phyloP scores from a whole-genome alignment of 2,113 vertebrate species.

The Barbus barbus region DNA sequence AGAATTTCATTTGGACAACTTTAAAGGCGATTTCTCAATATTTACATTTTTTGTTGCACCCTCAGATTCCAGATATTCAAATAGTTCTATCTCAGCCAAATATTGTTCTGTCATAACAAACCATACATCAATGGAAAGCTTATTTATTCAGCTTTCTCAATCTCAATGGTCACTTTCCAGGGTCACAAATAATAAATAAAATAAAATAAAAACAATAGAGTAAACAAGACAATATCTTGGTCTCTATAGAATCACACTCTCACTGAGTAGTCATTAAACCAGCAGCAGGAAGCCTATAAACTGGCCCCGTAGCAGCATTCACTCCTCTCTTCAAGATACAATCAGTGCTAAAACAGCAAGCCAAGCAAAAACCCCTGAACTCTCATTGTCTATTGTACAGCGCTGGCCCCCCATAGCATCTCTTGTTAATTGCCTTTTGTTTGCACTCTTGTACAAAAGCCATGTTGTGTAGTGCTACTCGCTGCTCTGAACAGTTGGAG shows the following conservation, averaged over 20 bases:
- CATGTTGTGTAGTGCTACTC: constrained; percentile 55
- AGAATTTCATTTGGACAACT: too few relatives aligned
- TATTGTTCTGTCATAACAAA: too few relatives aligned
- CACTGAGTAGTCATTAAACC: constrained; percentile 50
- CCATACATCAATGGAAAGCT: too few relatives aligned
- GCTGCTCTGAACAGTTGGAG: constrained; percentile 17
- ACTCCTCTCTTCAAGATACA: constrained; percentile 65
- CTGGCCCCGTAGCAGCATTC: constrained; percentile 55
- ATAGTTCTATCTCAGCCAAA: too few relatives aligned
- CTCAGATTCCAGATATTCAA: too few relatives aligned
- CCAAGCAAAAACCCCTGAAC: constrained; percentile 56
- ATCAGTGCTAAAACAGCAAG: constrained; percentile 63
- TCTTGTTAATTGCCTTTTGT: constrained; percentile 63
- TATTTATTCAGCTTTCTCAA: too few relatives aligned
- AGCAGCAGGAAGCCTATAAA: constrained; percentile 64
- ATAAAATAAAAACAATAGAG: background rate
- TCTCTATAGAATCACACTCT: constrained; percentile 38
- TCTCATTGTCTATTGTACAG: constrained; percentile 61
- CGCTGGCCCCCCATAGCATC: constrained; percentile 50
- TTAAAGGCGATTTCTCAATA: too few relatives aligned
- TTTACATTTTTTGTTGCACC: too few relatives aligned
- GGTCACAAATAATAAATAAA: too few relatives aligned
- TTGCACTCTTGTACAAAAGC: constrained; percentile 63
- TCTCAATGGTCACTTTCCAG: too few relatives aligned
- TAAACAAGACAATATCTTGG: background rate